Conservation (phyloP, 1,140 invertebrate species). For the Heliconius congener region DNA sequence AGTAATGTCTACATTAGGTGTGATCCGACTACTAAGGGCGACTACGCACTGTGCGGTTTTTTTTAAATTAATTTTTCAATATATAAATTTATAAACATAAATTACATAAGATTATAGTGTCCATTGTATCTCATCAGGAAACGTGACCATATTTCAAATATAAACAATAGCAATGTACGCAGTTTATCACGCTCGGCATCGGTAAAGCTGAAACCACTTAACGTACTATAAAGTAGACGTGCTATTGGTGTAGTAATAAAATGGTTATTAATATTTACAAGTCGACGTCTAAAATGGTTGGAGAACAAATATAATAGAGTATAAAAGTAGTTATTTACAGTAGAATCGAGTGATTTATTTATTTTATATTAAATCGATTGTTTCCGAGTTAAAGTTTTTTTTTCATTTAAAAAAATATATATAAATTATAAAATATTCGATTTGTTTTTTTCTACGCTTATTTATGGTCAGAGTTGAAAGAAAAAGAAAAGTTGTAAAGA, state of each 20-base stretch:
- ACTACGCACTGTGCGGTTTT: constrained; percentile 10
- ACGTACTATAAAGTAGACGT: constrained; percentile 22
- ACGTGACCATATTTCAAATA: constrained; percentile 31
- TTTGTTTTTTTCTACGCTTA: no score
- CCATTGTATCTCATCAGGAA: constrained; percentile 17
- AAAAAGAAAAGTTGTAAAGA: no score
- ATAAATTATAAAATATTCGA: no score
- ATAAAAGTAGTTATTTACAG: neutral
- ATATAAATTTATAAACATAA: neutral
- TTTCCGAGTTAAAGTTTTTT: no score
- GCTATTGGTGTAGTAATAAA: constrained; percentile 26
- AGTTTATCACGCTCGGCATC: constrained; percentile 26
- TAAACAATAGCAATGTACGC: constrained; percentile 22
- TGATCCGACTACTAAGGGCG: constrained; percentile 17
- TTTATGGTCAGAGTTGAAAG: no score
- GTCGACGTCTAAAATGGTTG: constrained; percentile 3
- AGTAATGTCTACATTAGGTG: constrained; percentile 35
- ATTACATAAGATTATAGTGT: constrained; percentile 18
- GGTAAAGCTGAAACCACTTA: constrained; percentile 25
- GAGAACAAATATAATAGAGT: neutral
- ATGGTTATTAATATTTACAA: constrained; percentile 31
- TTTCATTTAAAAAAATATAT: no score
- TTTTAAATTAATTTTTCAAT: no score
- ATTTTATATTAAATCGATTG: no score
- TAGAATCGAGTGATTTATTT: neutral